A percentile compares a stretch with the other conserved stretches of the same genome.
Evolutionary conservation across 2,113 vertebrate species (phyloP).

Genomic region (Neolamprologus fasciatus): DNA sequence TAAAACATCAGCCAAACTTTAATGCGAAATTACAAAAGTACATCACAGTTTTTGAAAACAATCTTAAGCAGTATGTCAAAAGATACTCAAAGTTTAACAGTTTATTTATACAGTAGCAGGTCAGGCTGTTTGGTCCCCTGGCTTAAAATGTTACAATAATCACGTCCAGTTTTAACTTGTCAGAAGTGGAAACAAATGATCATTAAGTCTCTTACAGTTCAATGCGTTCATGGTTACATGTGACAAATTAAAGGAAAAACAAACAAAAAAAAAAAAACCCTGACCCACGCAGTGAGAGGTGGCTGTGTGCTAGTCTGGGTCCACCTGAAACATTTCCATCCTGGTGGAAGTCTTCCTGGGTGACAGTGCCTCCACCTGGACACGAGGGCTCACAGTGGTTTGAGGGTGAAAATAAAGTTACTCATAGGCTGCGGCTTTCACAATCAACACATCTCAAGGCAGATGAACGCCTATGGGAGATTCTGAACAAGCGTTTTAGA

Average conservation of each 20-base stretch:
- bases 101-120: conserved; percentile 48
- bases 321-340: neutral
- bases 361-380: neutral
- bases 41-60: neutral
- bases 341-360: neutral
- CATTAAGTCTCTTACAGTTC: neutral
- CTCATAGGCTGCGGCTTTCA: neutral
- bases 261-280: no score
- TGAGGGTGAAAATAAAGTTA: neutral
- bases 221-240: neutral
- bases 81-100: neutral
- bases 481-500: neutral
- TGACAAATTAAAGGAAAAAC: neutral
- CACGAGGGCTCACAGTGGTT: neutral
- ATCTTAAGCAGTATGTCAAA: neutral
- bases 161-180: neutral
- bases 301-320: neutral
- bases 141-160: conserved; percentile 17
- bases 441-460: neutral
- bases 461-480: accelerated
- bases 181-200: neutral
- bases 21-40: neutral
- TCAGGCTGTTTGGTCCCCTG: conserved; percentile 39
- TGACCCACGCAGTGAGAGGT: neutral
- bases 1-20: neutral